Percentiles rank a stretch among this genome's conserved stretches.
Conservation (phyloP, 1,140 invertebrate genomes). For the Euwallacea similis region DNA sequence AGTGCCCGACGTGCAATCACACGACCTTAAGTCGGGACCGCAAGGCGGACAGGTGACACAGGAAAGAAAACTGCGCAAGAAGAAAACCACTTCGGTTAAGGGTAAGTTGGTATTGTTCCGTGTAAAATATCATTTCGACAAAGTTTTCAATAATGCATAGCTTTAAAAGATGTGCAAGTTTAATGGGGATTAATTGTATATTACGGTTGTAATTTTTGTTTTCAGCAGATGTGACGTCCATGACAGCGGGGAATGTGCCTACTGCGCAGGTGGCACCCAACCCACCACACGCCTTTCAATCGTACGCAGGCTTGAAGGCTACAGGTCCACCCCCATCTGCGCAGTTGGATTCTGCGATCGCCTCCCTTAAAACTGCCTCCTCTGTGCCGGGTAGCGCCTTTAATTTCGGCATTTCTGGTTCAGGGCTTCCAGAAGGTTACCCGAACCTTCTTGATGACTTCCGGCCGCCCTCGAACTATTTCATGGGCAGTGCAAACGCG, state of each 20-base stretch:
- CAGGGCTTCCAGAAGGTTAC: conserved; percentile 60
- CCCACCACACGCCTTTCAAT: conserved; percentile 57
- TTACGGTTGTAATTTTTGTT: too few species aligned
- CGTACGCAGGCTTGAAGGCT: conserved; percentile 57
- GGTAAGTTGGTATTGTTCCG: not conserved
- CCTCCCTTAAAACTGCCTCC: conserved; percentile 61
- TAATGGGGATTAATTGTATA: not conserved
- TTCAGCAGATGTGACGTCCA: not conserved
- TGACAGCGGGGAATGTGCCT: conserved; percentile 22
- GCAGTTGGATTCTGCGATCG: conserved; percentile 57
- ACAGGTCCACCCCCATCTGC: conserved; percentile 52
- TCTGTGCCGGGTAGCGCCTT: conserved; percentile 70
- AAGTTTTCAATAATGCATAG: not conserved
- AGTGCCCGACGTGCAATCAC: not conserved
- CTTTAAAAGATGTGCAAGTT: not conserved
- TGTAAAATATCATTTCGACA: too few species aligned
- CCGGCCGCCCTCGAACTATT: conserved; percentile 59
- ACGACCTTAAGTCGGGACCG: conserved; percentile 3
- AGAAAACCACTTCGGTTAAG: not conserved
- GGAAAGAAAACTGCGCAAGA: conserved; percentile 14
- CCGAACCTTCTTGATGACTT: conserved; percentile 65
- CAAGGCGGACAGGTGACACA: not conserved
- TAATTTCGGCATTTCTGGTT: conserved; percentile 63
- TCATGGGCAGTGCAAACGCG: conserved; percentile 59
- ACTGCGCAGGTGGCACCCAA: conserved; percentile 27